These are phyloP conservation scores for Machimus rusticus DNA, from an alignment of 2,888 invertebrate genomes.

Conservation along the genomic window DNA sequence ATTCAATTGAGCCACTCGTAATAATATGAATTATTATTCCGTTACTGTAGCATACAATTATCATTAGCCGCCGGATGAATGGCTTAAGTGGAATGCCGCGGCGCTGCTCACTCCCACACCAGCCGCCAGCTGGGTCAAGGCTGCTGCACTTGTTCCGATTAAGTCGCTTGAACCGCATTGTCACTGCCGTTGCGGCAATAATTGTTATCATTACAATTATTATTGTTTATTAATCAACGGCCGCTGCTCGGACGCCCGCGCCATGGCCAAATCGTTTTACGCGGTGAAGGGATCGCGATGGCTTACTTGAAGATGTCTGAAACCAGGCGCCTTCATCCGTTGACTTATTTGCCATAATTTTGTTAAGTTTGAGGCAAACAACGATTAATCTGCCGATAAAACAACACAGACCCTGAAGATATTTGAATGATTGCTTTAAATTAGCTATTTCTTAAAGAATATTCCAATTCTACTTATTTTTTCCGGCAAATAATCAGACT, in stretches of 20 bases:
- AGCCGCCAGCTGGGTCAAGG: slow-evolving; percentile 36
- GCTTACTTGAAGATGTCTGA: neutral
- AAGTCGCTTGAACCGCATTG: neutral
- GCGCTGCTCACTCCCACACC: slow-evolving; percentile 9
- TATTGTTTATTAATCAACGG: slow-evolving; percentile 12
- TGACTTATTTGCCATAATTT: neutral
- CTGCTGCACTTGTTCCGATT: slow-evolving; percentile 38
- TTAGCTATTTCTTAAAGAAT: no score
- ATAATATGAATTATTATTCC: slow-evolving; percentile 34
- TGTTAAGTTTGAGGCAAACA: neutral
- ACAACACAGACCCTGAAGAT: neutral
- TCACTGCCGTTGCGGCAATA: neutral
- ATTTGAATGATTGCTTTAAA: neutral
- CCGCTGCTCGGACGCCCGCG: neutral
- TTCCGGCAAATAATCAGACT: no score
- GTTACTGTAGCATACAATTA: slow-evolving; percentile 37
- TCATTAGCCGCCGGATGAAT: slow-evolving; percentile 16
- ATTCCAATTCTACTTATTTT: no score
- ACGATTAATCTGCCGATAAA: neutral
- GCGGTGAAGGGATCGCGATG: neutral
- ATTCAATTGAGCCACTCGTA: slow-evolving; percentile 39
- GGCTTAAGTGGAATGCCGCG: slow-evolving; percentile 17
- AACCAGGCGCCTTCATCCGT: neutral
- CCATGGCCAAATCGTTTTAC: neutral
- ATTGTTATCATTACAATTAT: slow-evolving; percentile 16